These are phyloP conservation scores for Vulpes vulpes DNA, from an alignment of 2,113 vertebrate genomes.

Conservation along the genomic window DNA sequence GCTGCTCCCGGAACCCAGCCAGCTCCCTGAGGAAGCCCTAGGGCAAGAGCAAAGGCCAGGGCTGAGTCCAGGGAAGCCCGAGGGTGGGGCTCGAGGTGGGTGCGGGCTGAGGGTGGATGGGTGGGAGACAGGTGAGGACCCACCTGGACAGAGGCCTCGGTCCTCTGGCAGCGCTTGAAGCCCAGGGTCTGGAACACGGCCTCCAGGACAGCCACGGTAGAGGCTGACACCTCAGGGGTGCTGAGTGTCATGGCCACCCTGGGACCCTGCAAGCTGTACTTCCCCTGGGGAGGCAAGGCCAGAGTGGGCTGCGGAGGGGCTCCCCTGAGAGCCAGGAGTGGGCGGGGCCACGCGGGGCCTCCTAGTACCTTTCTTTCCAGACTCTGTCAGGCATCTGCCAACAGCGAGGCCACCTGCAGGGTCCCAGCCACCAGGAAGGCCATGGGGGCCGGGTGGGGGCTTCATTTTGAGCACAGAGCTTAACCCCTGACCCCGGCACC, in stretches of 20 bases:
- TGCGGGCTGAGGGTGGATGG: background rate
- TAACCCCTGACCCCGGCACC: background rate
- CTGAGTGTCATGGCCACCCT: constrained; percentile 61
- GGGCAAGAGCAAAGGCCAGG: background rate
- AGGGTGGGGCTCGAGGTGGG: no score
- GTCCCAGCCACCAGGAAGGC: constrained; percentile 76
- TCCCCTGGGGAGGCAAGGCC: constrained; percentile 65
- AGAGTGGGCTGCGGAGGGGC: background rate
- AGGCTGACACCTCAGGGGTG: background rate
- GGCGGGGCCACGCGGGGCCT: background rate
- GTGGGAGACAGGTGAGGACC: background rate
- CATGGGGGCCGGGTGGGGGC: background rate
- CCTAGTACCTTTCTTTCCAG: constrained; percentile 69
- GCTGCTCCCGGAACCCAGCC: constrained; percentile 40
- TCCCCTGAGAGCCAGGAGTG: background rate
- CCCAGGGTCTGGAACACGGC: constrained; percentile 49
- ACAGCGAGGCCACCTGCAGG: constrained; percentile 35
- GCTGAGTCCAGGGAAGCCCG: background rate
- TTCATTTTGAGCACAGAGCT: background rate
- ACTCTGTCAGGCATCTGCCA: constrained; percentile 45
- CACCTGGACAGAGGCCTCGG: constrained; percentile 20
- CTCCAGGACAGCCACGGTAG: background rate
- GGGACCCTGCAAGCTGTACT: constrained; percentile 36
- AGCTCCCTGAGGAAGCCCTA: constrained; percentile 66
- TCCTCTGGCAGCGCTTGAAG: constrained; percentile 50